Base-by-base conservation (phyloP, 1,140 invertebrate genomes). In the Drosophila lacertosa region DNA sequence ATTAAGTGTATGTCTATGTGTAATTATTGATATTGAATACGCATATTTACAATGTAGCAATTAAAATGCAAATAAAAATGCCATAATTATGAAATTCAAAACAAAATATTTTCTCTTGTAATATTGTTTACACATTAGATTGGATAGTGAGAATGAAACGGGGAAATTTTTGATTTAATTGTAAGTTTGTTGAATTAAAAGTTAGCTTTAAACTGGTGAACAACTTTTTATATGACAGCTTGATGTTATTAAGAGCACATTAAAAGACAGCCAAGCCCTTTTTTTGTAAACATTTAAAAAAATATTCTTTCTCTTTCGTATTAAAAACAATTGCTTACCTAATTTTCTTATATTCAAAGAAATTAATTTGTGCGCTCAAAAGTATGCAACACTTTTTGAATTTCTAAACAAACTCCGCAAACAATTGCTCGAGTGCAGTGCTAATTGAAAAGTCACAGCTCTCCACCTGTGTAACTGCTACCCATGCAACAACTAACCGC, bases 21-120 rank as follows among this genome's bases (percentile, higher is more conserved):
- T 86, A 86, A 86, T 86, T 86, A 86, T 88, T 86, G 82, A 86
- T 86, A 86, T 86, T 86, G 82, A 86, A 84, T 81, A 74, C 58
- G 44, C 51, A 73, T 84, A 86, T 86, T 77, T 81, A 86, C 82
- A 88, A 86, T 86, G 82, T 86, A 86, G 82, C 77, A 86, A 88
- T 88, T 88, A 77, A 71, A 81, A 68, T 73, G 81, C 82, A 74
- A 86, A 88, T 73, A 86, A 77, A 80, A 84, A 88, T 74, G 82
- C 81, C 81, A 86, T 86, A 86, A 86, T 86, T 86, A 86, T 88
- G 74, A 88, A 81, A 70, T 77, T 77, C 47, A 67, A 84, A 59
- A 44, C 26, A 51, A 62, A 64, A 77, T 39, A 67, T 2, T 11
- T 0, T 54, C 18, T 42, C 24, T 40, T 22, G 15, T 3, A 13